Evolutionary conservation across 2,888 invertebrate species (phyloP).

Genomic region (Girardia tigrina): DNA sequence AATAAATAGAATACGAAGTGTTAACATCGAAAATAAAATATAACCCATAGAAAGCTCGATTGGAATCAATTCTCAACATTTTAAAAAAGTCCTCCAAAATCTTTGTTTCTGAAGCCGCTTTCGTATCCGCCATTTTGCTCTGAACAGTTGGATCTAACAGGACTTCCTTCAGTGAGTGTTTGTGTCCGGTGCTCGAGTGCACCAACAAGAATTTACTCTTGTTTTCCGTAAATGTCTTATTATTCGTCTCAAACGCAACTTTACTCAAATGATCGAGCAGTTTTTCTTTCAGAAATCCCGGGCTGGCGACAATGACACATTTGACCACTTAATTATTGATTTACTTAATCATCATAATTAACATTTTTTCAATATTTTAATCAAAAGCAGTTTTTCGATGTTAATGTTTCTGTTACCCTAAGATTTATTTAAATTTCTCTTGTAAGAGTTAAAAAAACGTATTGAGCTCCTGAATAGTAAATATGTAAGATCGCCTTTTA

Average conservation of each 20-base stretch:
- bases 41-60: conserved; percentile 81
- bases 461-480: too few species aligned
- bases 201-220: conserved; percentile 82
- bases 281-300: conserved; percentile 88
- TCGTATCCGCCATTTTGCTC: conserved; percentile 74
- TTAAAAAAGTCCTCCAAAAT: conserved; percentile 77
- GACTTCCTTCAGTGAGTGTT: conserved; percentile 72
- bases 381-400: too few species aligned
- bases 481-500: too few species aligned
- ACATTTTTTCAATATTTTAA: too few species aligned
- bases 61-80: conserved; percentile 74
- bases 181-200: conserved; percentile 91
- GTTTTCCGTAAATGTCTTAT: conserved; percentile 75
- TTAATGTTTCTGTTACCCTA: too few species aligned
- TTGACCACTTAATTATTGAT: too few species aligned
- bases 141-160: conserved; percentile 53
- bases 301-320: conserved; percentile 84
- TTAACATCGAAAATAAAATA: too few species aligned
- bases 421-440: too few species aligned
- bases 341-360: too few species aligned
- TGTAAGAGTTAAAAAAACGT: too few species aligned
- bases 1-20: too few species aligned
- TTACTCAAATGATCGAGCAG: conserved; percentile 84
- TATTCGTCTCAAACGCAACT: conserved; percentile 75
- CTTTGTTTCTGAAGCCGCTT: conserved; percentile 79